Conservation (phyloP, 2,797 vertebrate species). For the Squalus acanthias region DNA sequence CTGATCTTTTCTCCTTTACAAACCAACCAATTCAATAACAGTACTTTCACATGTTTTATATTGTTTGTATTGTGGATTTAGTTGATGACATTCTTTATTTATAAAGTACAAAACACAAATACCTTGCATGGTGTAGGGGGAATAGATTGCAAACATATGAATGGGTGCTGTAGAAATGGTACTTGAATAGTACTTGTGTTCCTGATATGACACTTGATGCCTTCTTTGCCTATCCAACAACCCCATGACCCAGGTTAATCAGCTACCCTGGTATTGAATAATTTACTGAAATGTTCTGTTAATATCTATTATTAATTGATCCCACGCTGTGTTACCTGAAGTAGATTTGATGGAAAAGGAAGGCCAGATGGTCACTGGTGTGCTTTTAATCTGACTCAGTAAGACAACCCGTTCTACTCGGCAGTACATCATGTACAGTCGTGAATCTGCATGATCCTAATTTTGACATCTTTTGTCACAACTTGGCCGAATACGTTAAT, state of each 20-base stretch:
- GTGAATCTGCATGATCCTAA: conserved; percentile 12
- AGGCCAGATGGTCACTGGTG: conserved; percentile 23
- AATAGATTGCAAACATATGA: not conserved
- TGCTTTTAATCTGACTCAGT: conserved; percentile 16
- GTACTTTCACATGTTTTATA: not conserved
- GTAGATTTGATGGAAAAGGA: not conserved
- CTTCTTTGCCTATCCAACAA: not conserved
- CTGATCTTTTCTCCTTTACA: not conserved
- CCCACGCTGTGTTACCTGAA: not conserved
- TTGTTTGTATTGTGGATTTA: not conserved
- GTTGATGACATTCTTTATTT: not conserved
- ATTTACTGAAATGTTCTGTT: not conserved
- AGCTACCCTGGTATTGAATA: not conserved
- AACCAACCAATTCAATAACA: not conserved
- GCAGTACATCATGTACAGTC: not conserved
- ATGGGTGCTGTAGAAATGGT: not conserved
- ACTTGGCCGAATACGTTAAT: not conserved
- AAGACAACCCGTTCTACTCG: not conserved
- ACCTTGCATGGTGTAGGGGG: not conserved
- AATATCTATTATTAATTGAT: conserved; percentile 25
- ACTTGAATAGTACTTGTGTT: not conserved
- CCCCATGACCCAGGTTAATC: not conserved
- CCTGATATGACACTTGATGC: not conserved
- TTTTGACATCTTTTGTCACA: conserved; percentile 19
- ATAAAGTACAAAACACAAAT: not conserved